Evolutionary conservation across 2,113 vertebrate genomes (phyloP), one percentile per base, ranked within the genome.

Genomic region (Rhinolophus ferrumequinum): DNA sequence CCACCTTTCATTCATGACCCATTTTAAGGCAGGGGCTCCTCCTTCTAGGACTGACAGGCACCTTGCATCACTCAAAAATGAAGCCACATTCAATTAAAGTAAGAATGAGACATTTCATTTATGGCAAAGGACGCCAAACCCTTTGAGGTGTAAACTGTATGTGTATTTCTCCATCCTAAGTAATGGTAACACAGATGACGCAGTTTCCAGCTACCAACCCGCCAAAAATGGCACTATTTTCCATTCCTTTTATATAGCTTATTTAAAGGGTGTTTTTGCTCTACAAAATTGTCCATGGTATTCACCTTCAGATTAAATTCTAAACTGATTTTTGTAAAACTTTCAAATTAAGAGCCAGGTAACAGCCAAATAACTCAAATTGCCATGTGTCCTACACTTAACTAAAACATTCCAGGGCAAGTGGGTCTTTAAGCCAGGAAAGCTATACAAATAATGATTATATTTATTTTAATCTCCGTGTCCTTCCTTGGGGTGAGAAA

Each of bases 291-390:
- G 30, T 47, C 33, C 50, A 35, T 52, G 24, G 4, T 50, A 89
- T 62, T 97, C 22, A 44, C 95, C 66, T 96, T 97, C 76, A 35
- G 30, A 90, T 81, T 90, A 89, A 97, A 86, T 50, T 96, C 86
- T 97, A 84, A 80, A 84, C 88, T 94, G 19, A 56, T 58, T 80
- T 94, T 97, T 90, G 97, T 96, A 94, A 98, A 96, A 96, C 95
- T 95, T 97, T 97, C 73, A 96, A 54, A n/a, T 73, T 30, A 95
- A 87, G 38, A 90, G 26, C n/a, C 75, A 93, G 69, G 69, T 81
- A 80, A 26, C 26, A 72, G 66, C 35, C 60, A 79, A 81, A 77
- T 41, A 88, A 88, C 28, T 87, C 69, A 93, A 76, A 86, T 56
- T 91, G 52, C 19, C 24, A 24, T 41, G 44, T 77, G 16, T n/a